A percentile compares a stretch with the other conserved stretches of the same genome.
Evolutionary conservation across 2,113 vertebrate species (phyloP).

Genomic region (Cettia cetti): DNA sequence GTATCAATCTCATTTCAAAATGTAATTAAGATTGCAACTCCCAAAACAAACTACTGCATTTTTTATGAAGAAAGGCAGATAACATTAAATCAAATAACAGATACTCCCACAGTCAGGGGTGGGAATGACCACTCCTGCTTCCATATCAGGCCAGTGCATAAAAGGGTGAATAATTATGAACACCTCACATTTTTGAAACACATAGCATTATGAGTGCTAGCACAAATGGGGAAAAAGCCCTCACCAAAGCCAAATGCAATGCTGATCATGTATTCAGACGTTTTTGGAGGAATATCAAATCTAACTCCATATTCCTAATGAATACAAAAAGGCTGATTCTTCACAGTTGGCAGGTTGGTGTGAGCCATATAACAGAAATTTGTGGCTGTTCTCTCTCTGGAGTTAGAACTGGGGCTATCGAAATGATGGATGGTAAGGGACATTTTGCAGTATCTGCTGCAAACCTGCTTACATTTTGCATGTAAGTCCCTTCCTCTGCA

Average conservation of each 20-base stretch:
- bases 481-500: not conserved
- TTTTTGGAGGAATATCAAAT: not conserved
- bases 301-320: not conserved
- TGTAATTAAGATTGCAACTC: not conserved
- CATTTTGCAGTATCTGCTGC: not conserved
- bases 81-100: not conserved
- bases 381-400: not conserved
- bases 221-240: fast-evolving
- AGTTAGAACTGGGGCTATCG: not conserved
- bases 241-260: not conserved
- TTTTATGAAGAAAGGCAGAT: not conserved
- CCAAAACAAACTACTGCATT: not conserved
- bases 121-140: not conserved
- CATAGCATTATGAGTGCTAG: not conserved
- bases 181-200: not conserved
- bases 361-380: not conserved
- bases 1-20: not conserved
- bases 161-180: not conserved
- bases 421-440: not conserved
- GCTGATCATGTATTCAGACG: not conserved
- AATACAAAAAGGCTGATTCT: conserved; percentile 17
- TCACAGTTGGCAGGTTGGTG: not conserved
- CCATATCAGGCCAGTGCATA: not conserved
- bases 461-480: not conserved
- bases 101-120: not conserved